Conservation (phyloP, 2,113 vertebrate species). For the Genyomyrus donnyi region DNA sequence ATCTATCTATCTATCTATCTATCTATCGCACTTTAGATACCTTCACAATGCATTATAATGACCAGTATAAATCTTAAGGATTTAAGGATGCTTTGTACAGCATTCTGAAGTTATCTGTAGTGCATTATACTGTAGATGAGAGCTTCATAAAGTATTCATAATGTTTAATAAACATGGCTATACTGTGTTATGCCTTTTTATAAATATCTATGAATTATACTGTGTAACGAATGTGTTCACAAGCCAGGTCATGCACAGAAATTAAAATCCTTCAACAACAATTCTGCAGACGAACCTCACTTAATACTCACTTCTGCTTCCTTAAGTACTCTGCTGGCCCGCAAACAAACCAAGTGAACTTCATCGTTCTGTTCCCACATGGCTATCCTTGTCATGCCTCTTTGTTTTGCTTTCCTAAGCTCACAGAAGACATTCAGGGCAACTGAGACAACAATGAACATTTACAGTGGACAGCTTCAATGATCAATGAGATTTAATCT, state of each 20-base stretch:
- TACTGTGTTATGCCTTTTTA: neutral
- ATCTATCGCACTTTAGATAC: neutral
- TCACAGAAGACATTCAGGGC: neutral
- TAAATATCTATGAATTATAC: neutral
- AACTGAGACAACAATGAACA: neutral
- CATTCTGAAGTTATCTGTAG: neutral
- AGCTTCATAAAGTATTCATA: neutral
- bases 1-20: no score
- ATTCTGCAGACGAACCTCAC: neutral
- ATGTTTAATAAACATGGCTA: neutral
- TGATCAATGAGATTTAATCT: neutral
- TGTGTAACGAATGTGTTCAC: neutral
- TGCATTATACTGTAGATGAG: neutral
- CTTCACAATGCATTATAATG: neutral
- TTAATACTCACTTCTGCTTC: neutral
- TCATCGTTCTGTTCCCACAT: neutral
- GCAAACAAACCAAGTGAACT: neutral
- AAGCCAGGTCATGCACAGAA: neutral
- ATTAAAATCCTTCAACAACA: neutral
- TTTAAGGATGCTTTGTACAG: neutral
- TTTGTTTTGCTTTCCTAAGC: neutral
- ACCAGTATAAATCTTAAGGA: neutral
- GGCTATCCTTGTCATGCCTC: neutral
- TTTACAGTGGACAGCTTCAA: neutral
- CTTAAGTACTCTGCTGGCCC: neutral